Conservation (phyloP, 2,797 vertebrate genomes). For the Gephyroberyx darwinii region DNA sequence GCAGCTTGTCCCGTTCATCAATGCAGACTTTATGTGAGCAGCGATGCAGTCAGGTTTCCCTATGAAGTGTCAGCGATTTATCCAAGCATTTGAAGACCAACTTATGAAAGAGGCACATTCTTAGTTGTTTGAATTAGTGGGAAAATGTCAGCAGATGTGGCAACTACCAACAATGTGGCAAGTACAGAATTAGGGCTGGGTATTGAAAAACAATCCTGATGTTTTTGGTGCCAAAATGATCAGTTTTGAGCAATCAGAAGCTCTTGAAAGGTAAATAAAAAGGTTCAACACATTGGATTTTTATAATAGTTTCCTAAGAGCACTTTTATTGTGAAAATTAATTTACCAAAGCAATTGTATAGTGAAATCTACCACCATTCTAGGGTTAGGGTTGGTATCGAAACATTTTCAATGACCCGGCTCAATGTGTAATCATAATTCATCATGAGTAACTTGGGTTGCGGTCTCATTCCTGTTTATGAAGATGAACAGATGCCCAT, state of each 20-base stretch:
- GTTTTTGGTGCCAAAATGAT: conserved; percentile 18
- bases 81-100: conserved; percentile 19
- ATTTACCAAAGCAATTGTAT: neutral
- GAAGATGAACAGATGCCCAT: conserved; percentile 10
- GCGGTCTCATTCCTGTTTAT: neutral
- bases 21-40: conserved; percentile 35
- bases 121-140: conserved; percentile 14
- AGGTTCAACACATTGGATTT: neutral
- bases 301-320: too few relatives aligned
- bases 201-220: neutral
- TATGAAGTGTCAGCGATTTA: conserved; percentile 8
- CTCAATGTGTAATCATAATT: neutral
- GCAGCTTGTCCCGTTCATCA: conserved; percentile 37
- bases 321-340: too few relatives aligned
- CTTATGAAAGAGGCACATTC: conserved; percentile 23
- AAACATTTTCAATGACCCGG: neutral
- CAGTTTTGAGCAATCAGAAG: conserved; percentile 43
- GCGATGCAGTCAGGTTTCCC: conserved; percentile 27
- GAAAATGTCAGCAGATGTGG: conserved; percentile 27
- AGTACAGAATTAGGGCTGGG: conserved; percentile 26
- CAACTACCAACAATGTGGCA: conserved; percentile 25
- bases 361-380: neutral
- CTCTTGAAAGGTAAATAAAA: conserved; percentile 16
- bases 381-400: neutral
- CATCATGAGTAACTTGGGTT: neutral